phyloP scores from a whole-genome alignment of 2,888 invertebrate species.

The Eubasilissa splendida region DNA sequence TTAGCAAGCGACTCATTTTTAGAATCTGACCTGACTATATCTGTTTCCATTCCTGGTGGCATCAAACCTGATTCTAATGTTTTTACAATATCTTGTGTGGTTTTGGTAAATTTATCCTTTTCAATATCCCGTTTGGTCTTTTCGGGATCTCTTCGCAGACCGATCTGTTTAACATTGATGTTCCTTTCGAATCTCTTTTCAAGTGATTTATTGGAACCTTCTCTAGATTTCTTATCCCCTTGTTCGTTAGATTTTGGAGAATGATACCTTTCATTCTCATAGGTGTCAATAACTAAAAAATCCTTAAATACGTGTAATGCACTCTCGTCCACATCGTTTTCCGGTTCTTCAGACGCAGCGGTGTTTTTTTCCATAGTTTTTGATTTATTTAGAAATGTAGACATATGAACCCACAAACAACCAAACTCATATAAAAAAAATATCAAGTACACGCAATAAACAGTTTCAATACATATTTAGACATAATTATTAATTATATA shows the following conservation, averaged over 20 bases:
- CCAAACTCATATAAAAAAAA: neutral
- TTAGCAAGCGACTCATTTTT: neutral
- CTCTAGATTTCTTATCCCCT: neutral
- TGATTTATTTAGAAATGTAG: neutral
- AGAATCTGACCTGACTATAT: constrained; percentile 54
- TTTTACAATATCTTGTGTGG: constrained; percentile 64
- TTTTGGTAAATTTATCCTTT: constrained; percentile 64
- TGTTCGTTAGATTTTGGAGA: neutral
- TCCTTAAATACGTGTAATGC: constrained; percentile 29
- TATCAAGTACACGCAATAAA: no score
- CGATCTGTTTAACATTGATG: neutral
- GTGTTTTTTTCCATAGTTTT: neutral
- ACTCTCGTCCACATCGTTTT: neutral
- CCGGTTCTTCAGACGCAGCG: neutral
- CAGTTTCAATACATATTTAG: no score
- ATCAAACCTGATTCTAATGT: constrained; percentile 67
- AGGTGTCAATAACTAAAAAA: constrained; percentile 31
- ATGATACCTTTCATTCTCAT: constrained; percentile 9
- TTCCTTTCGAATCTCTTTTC: neutral
- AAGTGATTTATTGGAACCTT: neutral
- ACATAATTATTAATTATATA: no score
- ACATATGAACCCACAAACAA: no score
- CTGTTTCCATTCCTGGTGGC: constrained; percentile 68
- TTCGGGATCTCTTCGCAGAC: constrained; percentile 63
- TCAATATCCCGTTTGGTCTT: constrained; percentile 67